Base-by-base conservation (phyloP, 2,797 vertebrate genomes). In the Perodicticus potto region DNA sequence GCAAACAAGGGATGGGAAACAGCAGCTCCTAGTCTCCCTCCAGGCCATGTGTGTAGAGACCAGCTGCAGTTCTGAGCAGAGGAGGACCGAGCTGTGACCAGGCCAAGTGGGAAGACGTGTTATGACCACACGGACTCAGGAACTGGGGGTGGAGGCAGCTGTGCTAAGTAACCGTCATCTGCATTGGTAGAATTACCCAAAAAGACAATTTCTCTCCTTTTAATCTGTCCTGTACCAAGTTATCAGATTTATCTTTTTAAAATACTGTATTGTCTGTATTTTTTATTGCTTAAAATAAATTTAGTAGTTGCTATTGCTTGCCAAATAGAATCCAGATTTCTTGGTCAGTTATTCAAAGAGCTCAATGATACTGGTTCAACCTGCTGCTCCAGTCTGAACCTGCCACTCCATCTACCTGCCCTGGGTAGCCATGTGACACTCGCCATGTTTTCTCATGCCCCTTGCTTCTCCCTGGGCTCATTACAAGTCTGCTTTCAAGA, bases 271-370 rank as follows among this genome's bases (percentile, higher is more conserved):
- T 92, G 37, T 76, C 12, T 63, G 3, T 81, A 57, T 86, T 95
- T 45, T 37, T 92, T 65, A 11, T 81, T 78, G 77, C 37, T 96
- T 93, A 83, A 55, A 94, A 92, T 89, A 82, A 59, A 63, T 63
- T 55, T 29, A 40, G 23, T 77, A 80, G 32, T 14, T 55, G 7
- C 37, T 23, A 65, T 67, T 57, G 14, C 70, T 92, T 94, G 40
- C 27, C 32, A 89, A 81, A 67, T 45, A 69, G 55, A 86, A 81
- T 87, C 32, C 19, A 19, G 43, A 93, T 81, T 73, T 23, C 72
- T 90, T 43, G 12, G 7, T 49, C 34, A 91, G 20, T 70, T 72
- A 59, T 53, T 81, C n/a, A 43, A 34, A 73, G 22, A 57, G 40
- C 32, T 59, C 43, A n/a, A 73, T 25, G 45, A 67, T 11, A 32